A percentile compares a stretch with the other conserved stretches of the same genome.
These are phyloP conservation scores for Andricus grossulariae DNA, from an alignment of 1,140 invertebrate genomes.

Conservation along the genomic window DNA sequence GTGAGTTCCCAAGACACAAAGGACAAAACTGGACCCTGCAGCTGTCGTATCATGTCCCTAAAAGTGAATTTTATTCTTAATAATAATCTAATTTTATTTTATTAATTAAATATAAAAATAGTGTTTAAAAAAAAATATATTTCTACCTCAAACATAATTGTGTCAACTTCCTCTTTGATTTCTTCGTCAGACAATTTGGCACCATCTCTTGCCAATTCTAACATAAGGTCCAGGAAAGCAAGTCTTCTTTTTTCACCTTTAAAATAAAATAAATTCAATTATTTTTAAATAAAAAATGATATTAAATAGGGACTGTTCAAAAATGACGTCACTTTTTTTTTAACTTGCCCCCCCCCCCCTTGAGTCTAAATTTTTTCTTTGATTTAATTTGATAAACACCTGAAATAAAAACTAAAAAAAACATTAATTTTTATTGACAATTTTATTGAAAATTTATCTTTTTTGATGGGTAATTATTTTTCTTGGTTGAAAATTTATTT, in stretches of 20 bases:
- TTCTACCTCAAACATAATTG: constrained; percentile 90
- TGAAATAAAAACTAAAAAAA: no score
- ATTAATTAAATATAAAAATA: no score
- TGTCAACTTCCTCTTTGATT: constrained; percentile 91
- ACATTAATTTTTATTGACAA: no score
- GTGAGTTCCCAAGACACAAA: constrained; percentile 85
- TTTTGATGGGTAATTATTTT: no score
- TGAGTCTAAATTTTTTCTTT: no score
- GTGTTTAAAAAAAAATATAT: neutral
- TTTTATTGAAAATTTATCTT: no score
- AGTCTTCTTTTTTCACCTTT: constrained; percentile 83
- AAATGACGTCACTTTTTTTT: neutral
- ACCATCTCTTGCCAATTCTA: constrained; percentile 81
- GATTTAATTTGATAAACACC: no score
- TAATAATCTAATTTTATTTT: no score
- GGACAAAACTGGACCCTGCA: constrained; percentile 86
- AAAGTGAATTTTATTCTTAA: constrained; percentile 37
- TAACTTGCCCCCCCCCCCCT: no score
- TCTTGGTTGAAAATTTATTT: no score
- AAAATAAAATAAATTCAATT: constrained; percentile 27
- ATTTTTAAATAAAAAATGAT: neutral
- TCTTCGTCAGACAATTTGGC: constrained; percentile 83
- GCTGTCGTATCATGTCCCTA: constrained; percentile 93
- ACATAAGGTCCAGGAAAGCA: constrained; percentile 91
- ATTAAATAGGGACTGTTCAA: neutral